Conservation (phyloP, 2,888 invertebrate genomes). For the Sinopyrophorus schimmeli region DNA sequence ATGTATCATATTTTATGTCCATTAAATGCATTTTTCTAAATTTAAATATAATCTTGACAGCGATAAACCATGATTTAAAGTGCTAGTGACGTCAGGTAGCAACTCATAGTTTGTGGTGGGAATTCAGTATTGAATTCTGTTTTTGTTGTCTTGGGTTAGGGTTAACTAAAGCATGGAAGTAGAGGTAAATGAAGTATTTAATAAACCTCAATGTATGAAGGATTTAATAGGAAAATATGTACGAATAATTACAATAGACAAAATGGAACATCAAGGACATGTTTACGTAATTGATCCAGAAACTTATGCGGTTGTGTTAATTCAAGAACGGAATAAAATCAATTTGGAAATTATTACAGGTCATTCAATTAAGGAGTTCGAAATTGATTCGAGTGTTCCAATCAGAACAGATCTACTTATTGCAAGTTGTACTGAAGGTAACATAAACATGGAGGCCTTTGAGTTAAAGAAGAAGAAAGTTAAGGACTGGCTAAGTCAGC, state of each 20-base stretch:
- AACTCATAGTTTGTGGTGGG: too few species aligned
- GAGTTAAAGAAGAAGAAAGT: constrained; percentile 33
- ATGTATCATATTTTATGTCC: too few species aligned
- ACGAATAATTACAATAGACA: constrained; percentile 42
- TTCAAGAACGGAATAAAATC: constrained; percentile 8
- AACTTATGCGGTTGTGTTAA: too few species aligned
- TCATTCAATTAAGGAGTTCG: constrained; percentile 44
- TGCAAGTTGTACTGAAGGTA: neutral
- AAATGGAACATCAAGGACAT: constrained; percentile 39
- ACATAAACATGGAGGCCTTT: neutral
- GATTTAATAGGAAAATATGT: constrained; percentile 46
- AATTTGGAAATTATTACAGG: constrained; percentile 29
- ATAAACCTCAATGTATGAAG: constrained; percentile 23
- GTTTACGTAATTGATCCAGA: constrained; percentile 50
- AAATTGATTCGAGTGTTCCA: constrained; percentile 37
- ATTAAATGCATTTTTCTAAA: too few species aligned
- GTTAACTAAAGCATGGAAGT: too few species aligned
- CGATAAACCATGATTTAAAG: too few species aligned
- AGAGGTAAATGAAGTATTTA: too few species aligned
- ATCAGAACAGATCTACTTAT: constrained; percentile 26
- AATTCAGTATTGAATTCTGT: too few species aligned
- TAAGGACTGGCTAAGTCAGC: constrained; percentile 49
- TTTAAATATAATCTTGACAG: too few species aligned
- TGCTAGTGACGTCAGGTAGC: too few species aligned
- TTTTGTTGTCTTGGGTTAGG: too few species aligned